Evolutionary conservation across 2,888 invertebrate species (phyloP), one percentile per base, ranked within the genome.

Genomic region (Eupithecia pulchellata): DNA sequence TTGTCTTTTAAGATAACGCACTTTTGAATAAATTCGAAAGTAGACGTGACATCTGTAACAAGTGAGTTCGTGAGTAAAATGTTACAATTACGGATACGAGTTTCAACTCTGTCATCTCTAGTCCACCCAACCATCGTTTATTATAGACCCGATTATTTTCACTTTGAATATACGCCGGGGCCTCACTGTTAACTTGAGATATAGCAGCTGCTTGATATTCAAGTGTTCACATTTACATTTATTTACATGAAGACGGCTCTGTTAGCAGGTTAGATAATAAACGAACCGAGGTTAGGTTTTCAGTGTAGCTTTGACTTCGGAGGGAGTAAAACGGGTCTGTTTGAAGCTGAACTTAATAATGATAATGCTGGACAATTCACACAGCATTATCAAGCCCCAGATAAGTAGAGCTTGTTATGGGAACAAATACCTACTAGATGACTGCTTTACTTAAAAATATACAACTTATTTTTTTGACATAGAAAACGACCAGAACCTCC

Each of bases 101-200:
- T 47, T 39, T 25, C 52, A 4, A 52, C 52, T 25, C 25, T 52
- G 47, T 47, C 42, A 8, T n/a, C n/a, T 42, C 2, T 8, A 20
- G 20, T 20, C 47, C 47, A 47, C 5, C 47, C 47, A 47, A 47
- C 47, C 47, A 47, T 20, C 47, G 20, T 20, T 20, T 52, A 52
- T 25, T 52, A 32, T n/a, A n/a, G 32, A 60, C 58, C 29, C n/a
- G n/a, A 32, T 30, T 60, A 32, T 60, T 60, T 60, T 60, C 58
- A 60, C 36, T 62, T 42, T 42, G 64, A 60, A 32, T n/a, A 32
- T 30, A 17, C 47, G 4, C 20, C 52, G 11, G 42, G 32, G 55
- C 61, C 68, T 65, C 55, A 27, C 58, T 55, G 60, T 62, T 55
- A 65, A 68, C 71, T 72, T 72, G 72, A n/a, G 32, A 57, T 71